Evolutionary conservation across 2,888 invertebrate genomes (phyloP).

Genomic region (Stomorhina lunata): DNA sequence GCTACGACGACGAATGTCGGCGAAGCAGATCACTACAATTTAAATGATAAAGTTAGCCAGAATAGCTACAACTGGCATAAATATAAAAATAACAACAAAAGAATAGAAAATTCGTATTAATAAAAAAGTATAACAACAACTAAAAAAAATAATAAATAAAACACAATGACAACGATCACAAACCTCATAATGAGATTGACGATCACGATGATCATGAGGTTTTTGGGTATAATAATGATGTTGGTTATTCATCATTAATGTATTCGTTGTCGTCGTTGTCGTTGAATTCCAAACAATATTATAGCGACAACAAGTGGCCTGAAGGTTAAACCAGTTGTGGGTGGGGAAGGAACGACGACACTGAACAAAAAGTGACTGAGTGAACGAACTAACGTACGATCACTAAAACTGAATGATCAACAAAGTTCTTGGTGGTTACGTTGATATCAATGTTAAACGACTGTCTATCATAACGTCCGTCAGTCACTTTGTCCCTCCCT

Average conservation of each 20-base stretch:
- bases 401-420: conserved; percentile 2
- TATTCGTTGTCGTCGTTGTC: no score
- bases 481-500: not conserved
- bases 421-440: conserved; percentile 4
- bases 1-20: not conserved
- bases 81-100: not conserved
- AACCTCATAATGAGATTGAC: conserved; percentile 7
- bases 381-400: not conserved
- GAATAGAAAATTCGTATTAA: not conserved
- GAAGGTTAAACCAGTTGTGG: conserved; percentile 51
- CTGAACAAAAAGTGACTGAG: not conserved
- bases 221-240: not conserved
- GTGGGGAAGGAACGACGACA: conserved; percentile 34
- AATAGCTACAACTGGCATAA: not conserved
- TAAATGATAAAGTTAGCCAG: not conserved
- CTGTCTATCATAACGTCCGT: no score
- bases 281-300: conserved; percentile 41
- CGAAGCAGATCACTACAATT: not conserved
- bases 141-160: not conserved
- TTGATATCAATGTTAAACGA: not conserved
- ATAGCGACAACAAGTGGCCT: conserved; percentile 47
- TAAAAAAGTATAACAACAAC: not conserved
- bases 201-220: not conserved
- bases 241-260: conserved; percentile 8
- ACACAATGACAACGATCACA: not conserved